phyloP scores from a whole-genome alignment of 2,113 vertebrate genomes.

The Herpailurus yagouaroundi region DNA sequence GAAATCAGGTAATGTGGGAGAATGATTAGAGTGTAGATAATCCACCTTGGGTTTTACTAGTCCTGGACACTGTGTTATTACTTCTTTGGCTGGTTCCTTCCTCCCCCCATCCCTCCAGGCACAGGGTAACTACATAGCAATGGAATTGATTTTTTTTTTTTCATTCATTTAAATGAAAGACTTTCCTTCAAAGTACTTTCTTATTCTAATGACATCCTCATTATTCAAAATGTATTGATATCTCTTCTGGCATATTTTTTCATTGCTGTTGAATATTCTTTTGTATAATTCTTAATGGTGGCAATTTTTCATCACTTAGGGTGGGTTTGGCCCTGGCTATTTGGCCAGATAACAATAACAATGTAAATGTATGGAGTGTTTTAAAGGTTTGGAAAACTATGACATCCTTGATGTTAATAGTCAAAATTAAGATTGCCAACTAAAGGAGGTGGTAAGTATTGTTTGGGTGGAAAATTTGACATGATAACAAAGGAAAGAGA shows the following conservation, averaged over 20 bases:
- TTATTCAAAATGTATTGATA: constrained; percentile 7
- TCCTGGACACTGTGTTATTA: background rate
- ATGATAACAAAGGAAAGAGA: background rate
- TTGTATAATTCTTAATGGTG: background rate
- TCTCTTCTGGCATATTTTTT: background rate
- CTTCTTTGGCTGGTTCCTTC: background rate
- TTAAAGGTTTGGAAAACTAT: background rate
- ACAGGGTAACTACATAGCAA: background rate
- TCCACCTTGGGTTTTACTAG: background rate
- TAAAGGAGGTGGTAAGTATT: background rate
- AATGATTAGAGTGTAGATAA: background rate
- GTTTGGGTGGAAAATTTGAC: background rate
- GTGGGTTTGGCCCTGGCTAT: background rate
- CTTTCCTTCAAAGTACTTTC: constrained; percentile 30
- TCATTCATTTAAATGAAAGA: constrained; percentile 34
- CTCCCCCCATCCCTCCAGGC: background rate
- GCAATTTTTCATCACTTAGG: background rate
- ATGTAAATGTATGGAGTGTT: background rate
- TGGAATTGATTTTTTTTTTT: background rate
- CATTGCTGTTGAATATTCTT: constrained; percentile 6
- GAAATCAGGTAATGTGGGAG: background rate
- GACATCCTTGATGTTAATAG: background rate
- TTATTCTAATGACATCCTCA: background rate
- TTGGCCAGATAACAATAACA: background rate
- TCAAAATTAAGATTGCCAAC: constrained; percentile 12